Conservation (phyloP, 2,113 vertebrate genomes). For the Actinemys pallida region DNA sequence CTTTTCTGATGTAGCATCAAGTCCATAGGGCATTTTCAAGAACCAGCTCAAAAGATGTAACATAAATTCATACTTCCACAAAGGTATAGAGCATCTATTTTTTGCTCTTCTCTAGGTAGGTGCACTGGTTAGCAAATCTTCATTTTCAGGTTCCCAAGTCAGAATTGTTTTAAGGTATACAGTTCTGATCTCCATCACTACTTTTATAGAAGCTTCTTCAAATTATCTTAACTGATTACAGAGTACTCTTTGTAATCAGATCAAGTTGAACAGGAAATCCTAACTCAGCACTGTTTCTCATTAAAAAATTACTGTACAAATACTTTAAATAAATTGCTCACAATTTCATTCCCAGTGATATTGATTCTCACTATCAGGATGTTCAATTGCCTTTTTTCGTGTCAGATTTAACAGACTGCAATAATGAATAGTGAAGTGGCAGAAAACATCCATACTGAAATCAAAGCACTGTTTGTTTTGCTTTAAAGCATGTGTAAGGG, state of each 20-base stretch:
- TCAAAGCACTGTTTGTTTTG: background rate
- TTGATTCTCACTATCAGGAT: slow-evolving; percentile 49
- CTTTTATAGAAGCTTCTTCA: slow-evolving; percentile 36
- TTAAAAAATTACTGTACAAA: slow-evolving; percentile 42
- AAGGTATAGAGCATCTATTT: background rate
- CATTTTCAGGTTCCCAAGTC: slow-evolving; percentile 26
- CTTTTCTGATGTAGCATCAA: background rate
- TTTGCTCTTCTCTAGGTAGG: background rate
- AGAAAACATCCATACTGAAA: slow-evolving; percentile 9
- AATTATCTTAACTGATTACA: slow-evolving; percentile 39
- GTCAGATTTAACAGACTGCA: background rate
- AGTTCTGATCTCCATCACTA: background rate
- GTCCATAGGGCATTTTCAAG: background rate
- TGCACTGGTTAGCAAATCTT: background rate
- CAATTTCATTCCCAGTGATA: slow-evolving; percentile 34
- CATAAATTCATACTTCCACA: background rate
- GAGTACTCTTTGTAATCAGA: slow-evolving; percentile 63
- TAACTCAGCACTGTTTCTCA: slow-evolving; percentile 11
- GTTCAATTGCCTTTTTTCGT: slow-evolving; percentile 41
- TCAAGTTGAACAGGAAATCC: slow-evolving; percentile 59
- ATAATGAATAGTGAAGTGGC: background rate
- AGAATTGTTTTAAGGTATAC: slow-evolving; percentile 4
- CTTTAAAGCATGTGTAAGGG: background rate
- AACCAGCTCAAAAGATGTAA: background rate
- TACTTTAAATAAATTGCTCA: slow-evolving; percentile 54